Base-by-base conservation (phyloP, 1,140 invertebrate species). In the Acromyrmex heyeri region DNA sequence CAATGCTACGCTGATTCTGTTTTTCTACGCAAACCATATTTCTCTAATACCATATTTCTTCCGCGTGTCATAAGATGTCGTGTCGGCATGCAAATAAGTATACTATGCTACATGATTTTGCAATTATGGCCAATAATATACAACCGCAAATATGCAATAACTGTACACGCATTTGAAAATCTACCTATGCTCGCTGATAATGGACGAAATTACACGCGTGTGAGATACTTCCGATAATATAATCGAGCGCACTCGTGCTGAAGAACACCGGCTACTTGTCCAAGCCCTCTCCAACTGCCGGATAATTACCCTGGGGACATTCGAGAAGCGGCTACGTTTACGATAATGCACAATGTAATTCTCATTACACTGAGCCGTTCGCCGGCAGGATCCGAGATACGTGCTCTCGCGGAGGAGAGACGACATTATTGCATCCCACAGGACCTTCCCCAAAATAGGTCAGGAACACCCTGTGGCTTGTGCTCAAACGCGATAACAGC, bases 401-500 rank as follows among this genome's bases (percentile, higher is more conserved):
- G 82, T 89, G 59, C 53, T 59, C 64, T 55, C 70, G 24, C 64
- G 30, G n/a, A 82, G 77, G 59, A 89, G 75, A 89, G 72, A 87
- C 55, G 64, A 82, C 79, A 77, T 87, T 91, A 87, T 89, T 88
- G 87, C 73, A 48, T 89, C 81, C 79, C 70, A 27, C 70, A 87
- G 87, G 77, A 89, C 50, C 85, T 85, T 55, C 48, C 38, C 3
- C 62, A 38, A 87, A 89, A 91, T 91, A 73, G 89, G 77, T 89
- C 87, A 91, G 87, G 77, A 87, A 89, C 81, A 75, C 69, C 76
- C 79, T 86, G 59, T 86, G 59, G 70, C 82, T 91, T 88, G 88
- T 88, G 87, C 65, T 83, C 82, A 65, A 85, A 89, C 76, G 81
- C 86, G 90, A 91, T 91, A 91, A 91, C 90, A 91, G 53, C 77